A percentile compares a stretch with the other conserved stretches of the same genome.
Conservation (phyloP, 2,113 vertebrate species). For the Uropsilus gracilis region DNA sequence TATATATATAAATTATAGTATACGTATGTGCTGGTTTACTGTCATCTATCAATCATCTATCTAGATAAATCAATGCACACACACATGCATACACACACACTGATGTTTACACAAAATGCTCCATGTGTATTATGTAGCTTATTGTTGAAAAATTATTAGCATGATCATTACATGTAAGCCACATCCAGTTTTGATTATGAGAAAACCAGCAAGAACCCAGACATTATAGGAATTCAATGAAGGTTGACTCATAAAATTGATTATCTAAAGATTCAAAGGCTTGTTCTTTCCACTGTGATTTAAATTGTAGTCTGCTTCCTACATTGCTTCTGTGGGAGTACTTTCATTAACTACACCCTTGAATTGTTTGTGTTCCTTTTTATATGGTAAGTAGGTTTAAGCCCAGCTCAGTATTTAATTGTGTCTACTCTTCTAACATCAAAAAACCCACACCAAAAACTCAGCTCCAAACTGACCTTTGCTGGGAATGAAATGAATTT, state of each 20-base stretch:
- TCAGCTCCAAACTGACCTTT: neutral
- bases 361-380: neutral
- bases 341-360: slow-evolving; percentile 12
- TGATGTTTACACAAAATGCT: neutral
- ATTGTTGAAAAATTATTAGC: neutral
- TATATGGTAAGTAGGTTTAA: neutral
- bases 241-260: slow-evolving; percentile 52
- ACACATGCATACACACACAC: neutral
- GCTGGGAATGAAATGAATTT: neutral
- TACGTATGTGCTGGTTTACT: too few species aligned
- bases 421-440: neutral
- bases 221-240: slow-evolving; percentile 46
- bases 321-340: neutral
- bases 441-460: neutral
- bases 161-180: neutral
- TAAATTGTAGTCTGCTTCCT: slow-evolving; percentile 13
- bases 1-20: too few species aligned
- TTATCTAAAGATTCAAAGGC: slow-evolving; percentile 25
- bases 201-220: slow-evolving; percentile 1
- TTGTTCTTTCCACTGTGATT: neutral
- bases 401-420: neutral
- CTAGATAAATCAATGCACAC: too few species aligned
- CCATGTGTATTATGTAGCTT: neutral
- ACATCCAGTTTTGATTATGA: slow-evolving; percentile 3
- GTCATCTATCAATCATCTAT: too few species aligned